Percentiles rank a stretch among this genome's conserved stretches.
These are phyloP conservation scores for Anser cygnoides DNA, from an alignment of 2,113 vertebrate species.

Conservation along the genomic window DNA sequence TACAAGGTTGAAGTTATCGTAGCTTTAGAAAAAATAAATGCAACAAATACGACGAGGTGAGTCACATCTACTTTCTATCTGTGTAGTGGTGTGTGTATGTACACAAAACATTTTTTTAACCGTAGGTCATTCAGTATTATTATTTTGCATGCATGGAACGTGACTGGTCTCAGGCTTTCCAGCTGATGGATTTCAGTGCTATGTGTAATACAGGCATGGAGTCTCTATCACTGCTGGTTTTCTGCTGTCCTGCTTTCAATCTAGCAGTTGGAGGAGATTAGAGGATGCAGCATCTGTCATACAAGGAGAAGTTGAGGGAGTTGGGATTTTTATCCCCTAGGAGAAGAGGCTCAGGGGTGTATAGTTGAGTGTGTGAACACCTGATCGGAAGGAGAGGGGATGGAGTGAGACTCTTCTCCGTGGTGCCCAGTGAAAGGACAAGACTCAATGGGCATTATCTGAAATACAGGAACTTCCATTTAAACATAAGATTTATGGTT, in stretches of 20 bases:
- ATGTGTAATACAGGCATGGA: background rate
- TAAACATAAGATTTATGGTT: background rate
- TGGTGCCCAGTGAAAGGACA: background rate
- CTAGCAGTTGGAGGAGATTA: background rate
- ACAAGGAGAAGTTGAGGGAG: background rate
- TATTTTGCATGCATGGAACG: background rate
- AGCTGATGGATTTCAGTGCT: background rate
- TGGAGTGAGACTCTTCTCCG: background rate
- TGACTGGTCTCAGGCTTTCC: background rate
- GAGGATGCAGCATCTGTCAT: background rate
- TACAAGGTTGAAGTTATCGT: background rate
- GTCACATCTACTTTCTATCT: background rate
- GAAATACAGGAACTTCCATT: background rate
- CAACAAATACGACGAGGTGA: background rate
- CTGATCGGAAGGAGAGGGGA: background rate
- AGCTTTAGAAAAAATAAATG: background rate
- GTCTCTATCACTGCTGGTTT: background rate
- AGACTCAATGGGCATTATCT: background rate
- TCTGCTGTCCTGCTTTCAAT: background rate
- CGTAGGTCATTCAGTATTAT: background rate
- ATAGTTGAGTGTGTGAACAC: background rate
- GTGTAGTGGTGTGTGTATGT: fast-evolving
- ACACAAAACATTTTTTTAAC: background rate
- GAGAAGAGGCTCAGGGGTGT: background rate
- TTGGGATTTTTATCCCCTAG: background rate